Percentiles rank a stretch among this genome's conserved stretches.
Conservation (phyloP, 2,888 invertebrate genomes). For the Danaus chrysippus region DNA sequence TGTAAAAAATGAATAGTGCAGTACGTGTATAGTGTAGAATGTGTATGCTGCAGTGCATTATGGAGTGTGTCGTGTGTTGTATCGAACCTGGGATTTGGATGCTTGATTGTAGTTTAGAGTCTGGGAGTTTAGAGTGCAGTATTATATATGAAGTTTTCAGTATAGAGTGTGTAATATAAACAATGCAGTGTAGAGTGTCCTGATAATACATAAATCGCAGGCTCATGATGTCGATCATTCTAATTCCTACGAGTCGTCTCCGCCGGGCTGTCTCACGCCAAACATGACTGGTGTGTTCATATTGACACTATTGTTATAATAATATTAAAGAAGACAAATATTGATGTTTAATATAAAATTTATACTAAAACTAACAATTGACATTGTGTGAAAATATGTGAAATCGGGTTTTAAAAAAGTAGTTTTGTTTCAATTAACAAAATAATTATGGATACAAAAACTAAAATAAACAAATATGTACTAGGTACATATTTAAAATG, state of each 20-base stretch:
- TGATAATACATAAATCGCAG: constrained; percentile 27
- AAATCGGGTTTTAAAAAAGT: too few species aligned
- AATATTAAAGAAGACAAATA: neutral
- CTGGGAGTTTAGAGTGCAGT: neutral
- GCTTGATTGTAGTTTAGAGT: neutral
- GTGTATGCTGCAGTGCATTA: too few species aligned
- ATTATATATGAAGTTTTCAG: neutral
- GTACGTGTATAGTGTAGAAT: too few species aligned
- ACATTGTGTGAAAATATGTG: too few species aligned
- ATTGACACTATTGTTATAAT: constrained; percentile 30
- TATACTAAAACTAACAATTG: too few species aligned
- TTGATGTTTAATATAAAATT: neutral
- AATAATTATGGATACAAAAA: too few species aligned
- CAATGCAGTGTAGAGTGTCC: constrained; percentile 15
- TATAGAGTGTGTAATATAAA: neutral
- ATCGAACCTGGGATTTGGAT: too few species aligned
- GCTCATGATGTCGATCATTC: constrained; percentile 70
- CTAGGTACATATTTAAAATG: too few species aligned
- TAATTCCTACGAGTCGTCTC: constrained; percentile 70
- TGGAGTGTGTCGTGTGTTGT: too few species aligned
- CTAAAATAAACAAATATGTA: too few species aligned
- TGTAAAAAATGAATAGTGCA: too few species aligned
- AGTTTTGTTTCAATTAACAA: too few species aligned
- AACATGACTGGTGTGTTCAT: constrained; percentile 49
- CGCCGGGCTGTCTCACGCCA: constrained; percentile 59